Conservation (phyloP, 2,888 invertebrate species). For the Cantharis lateralis region DNA sequence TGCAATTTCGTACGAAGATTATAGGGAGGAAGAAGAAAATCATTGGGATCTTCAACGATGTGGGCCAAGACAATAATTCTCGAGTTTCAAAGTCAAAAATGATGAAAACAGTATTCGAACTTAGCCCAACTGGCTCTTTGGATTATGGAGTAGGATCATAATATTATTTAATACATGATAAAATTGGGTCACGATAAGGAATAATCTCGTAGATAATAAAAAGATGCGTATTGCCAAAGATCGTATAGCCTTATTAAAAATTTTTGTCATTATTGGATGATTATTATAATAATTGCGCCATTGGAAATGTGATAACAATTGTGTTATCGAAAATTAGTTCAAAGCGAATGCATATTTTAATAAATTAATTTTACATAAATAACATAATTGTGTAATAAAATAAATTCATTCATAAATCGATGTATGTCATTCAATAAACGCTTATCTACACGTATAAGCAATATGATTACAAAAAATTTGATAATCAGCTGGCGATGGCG, state of each 20-base stretch:
- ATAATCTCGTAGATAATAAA: not conserved
- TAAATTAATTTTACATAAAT: constrained; percentile 1
- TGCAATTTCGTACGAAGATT: too few species aligned
- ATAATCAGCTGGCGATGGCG: constrained; percentile 2
- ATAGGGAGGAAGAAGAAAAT: too few species aligned
- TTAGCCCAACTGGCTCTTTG: not conserved
- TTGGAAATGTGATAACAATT: not conserved
- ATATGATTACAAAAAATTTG: constrained; percentile 1
- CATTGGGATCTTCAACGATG: too few species aligned
- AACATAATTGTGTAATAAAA: not conserved
- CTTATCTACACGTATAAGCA: not conserved
- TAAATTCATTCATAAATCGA: constrained; percentile 1
- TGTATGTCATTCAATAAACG: constrained; percentile 3
- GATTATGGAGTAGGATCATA: not conserved
- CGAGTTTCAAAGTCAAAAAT: too few species aligned
- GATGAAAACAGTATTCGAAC: too few species aligned
- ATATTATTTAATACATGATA: not conserved
- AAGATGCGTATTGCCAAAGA: not conserved
- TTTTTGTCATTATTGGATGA: not conserved
- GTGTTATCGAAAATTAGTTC: not conserved
- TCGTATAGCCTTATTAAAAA: not conserved
- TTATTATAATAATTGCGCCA: not conserved
- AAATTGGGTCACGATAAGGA: not conserved
- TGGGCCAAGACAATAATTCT: too few species aligned
- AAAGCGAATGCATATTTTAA: not conserved